Evolutionary conservation across 2,113 vertebrate genomes (phyloP).

Genomic region (Mormyrus iriodes): DNA sequence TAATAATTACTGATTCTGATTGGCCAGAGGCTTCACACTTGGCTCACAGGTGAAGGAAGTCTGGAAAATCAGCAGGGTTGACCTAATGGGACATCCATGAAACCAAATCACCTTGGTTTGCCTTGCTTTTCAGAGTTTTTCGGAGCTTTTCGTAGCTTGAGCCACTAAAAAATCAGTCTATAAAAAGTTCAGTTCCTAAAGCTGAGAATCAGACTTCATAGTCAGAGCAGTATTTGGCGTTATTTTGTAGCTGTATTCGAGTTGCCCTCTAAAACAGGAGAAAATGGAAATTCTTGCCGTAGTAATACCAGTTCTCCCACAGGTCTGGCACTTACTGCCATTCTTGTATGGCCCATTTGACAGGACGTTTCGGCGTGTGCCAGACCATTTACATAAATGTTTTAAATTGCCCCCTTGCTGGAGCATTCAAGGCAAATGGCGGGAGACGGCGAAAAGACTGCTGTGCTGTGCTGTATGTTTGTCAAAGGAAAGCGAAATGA

Average conservation of each 20-base stretch:
- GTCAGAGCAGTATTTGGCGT: not conserved
- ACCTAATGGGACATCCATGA: not conserved
- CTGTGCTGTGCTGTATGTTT: not conserved
- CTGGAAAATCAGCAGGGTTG: too few relatives aligned
- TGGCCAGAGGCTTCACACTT: too few relatives aligned
- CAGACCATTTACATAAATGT: conserved; percentile 8
- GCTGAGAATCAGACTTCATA: not conserved
- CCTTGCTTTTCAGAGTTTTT: not conserved
- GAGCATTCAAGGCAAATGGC: not conserved
- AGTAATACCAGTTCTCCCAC: not conserved
- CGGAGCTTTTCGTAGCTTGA: too few relatives aligned
- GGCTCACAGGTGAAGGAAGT: too few relatives aligned
- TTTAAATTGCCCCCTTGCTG: not conserved
- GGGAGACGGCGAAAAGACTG: not conserved
- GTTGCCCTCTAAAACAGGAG: not conserved
- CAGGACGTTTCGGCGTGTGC: not conserved
- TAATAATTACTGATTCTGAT: too few relatives aligned
- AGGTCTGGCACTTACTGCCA: not conserved
- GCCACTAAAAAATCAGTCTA: too few relatives aligned
- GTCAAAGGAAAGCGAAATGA: not conserved
- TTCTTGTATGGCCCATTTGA: not conserved
- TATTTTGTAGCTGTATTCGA: not conserved
- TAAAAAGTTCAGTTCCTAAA: too few relatives aligned
- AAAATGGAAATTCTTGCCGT: not conserved
- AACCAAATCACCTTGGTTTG: too few relatives aligned